Evolutionary conservation across 2,888 invertebrate genomes (phyloP), one percentile per base, ranked within the genome.

Genomic region (Lacanobia oleracea): DNA sequence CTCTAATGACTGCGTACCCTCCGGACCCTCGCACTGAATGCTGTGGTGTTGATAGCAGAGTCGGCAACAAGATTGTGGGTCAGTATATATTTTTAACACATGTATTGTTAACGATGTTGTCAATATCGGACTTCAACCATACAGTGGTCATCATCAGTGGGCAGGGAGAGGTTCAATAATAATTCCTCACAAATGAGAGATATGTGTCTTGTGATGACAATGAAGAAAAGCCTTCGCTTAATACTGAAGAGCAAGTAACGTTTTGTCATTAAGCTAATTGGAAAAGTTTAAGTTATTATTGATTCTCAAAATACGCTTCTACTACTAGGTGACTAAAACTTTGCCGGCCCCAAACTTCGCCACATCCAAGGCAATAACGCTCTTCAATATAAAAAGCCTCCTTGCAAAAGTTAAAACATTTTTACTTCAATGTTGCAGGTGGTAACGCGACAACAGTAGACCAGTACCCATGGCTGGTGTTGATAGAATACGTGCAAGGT

Each of bases 381-480:
- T 33, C 8, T 23, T 40, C 14, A 56, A 16, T 33, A 10, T 2
- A 10, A 69, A 10, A 69, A 9, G 50, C 18, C 33, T 21, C 0
- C 12, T 50, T 27, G n/a, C 37, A 67, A 56, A 27, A 56, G n/a
- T 45, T 70, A 48, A 50, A 56, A 67, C 8, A 7, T 33, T 8
- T 23, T 5, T 12, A 45, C 12, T 27, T 21, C 2, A 37, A 48
- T 65, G 3, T 81, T 81, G 1, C 69, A 91, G 94, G 92, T 66
- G 94, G 94, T 3, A 86, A 60, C 5, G 90, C 88, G 48, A 94
- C 96, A 4, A 77, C 81, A 0, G 85, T 97, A 6, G 96, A 96
- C 59, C 95, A 97, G 86, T 97, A 96, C 87, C 97, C 97, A 0
- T 97, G 97, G 97, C 87, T 97, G 90, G 95, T 92, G 0, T 86